Evolutionary conservation across 2,113 vertebrate genomes (phyloP), one percentile per base, ranked within the genome.

Genomic region (Varanus salvator): DNA sequence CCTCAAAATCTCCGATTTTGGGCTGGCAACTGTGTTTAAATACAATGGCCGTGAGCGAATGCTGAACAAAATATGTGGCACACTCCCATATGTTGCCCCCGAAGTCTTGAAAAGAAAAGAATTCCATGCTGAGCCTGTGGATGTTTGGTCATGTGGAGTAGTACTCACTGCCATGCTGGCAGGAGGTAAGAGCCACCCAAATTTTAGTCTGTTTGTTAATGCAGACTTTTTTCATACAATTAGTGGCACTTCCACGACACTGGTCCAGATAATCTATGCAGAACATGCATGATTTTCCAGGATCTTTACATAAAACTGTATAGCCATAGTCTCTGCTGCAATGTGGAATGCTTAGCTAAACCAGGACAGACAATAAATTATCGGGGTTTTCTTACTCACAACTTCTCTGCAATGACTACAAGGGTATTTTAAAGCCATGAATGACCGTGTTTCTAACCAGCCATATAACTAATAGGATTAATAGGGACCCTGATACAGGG

Each of bases 101-200:
- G 99, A 99, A 93, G 97, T 99, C 80, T 97, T 99, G 84, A 97
- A 98, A 85, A 96, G 97, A 52, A 95, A 95, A 0, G 97, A 98
- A 31, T 99, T 98, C 96, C 94, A 96, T 25, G 99, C 99, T 0
- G 98, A 98, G 92, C 98, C 99, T 0, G 98, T 98, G 3, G 99
- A 99, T 76, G 92, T 98, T 85, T 99, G 99, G 99, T 98, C 99
- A 0, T 99, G 99, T 88, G 99, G 99, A 3, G 98, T 99, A 52
- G 99, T 99, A 31, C 98, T 99, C 34, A 98, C 98, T 0, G 98
- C 99, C n/a, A 99, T 99, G 99, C 95, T 99, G 94, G 98, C 99
- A 12, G 99, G 99, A 97, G 99, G 99, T 99, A 93, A 93, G 86
- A 86, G 21, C 23, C 76, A 0, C 72, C n/a, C 69, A 82, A 5